Evolutionary conservation across 1,140 invertebrate genomes (phyloP), one percentile per base, ranked within the genome.

Genomic region (Asbolus verrucosus): DNA sequence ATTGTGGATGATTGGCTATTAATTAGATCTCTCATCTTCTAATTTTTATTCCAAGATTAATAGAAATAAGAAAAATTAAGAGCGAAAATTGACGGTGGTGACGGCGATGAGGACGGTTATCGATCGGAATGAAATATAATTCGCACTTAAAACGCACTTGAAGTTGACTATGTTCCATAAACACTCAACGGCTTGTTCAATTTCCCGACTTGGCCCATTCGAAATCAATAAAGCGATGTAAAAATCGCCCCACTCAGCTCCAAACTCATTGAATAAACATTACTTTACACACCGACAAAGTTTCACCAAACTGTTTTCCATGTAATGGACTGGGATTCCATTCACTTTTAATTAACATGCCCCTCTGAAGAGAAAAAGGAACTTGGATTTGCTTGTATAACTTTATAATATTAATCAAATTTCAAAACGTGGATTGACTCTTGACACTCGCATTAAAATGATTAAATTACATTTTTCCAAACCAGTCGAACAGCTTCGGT

Each of bases 261-360:
- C 46, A 54, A 50, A 54, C 46, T 54, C 46, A 54, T 54, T 54
- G 46, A 54, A 54, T 54, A 54, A 54, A 54, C 46, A 54, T 54
- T 54, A 54, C 46, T 54, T 54, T 54, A 30, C 46, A 54, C 46
- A 54, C 46, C 46, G 46, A 54, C 46, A 54, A 54, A 54, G 46
- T 54, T 54, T 27, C 46, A 54, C n/a, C 21, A 21, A 54, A 27
- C 46, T 54, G 46, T 54, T 54, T 54, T 54, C 21, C 46, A 54
- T 54, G 46, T 54, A 54, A 54, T 54, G 46, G 46, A 54, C 46
- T 54, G 46, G 21, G 21, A 54, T 54, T 30, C 46, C 21, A 24
- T 54, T 14, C 46, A 54, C 46, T 54, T 54, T 54, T 54, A 54
- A 54, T 54, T 54, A 54, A 54, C 46, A 54, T 54, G 46, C 46